A percentile compares a stretch with the other conserved stretches of the same genome.
Evolutionary conservation across 1,140 invertebrate species (phyloP).

Genomic region (Druon quercuslanigerum): DNA sequence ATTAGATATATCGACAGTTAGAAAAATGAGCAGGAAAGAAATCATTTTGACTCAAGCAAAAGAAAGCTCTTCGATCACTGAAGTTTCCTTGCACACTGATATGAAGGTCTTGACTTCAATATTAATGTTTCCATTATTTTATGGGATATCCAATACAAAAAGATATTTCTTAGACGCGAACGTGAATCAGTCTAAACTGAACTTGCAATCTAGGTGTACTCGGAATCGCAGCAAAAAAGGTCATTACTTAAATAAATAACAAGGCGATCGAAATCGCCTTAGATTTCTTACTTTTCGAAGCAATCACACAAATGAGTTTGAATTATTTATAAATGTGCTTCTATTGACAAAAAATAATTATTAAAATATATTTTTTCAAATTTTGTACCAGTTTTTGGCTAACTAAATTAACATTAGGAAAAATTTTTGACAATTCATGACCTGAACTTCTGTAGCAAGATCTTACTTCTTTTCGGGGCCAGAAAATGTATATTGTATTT

Average conservation of each 20-base stretch:
- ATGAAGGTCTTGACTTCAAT: constrained; percentile 30
- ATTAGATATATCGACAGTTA: constrained; percentile 36
- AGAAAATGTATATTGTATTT: no score
- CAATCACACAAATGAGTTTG: background rate
- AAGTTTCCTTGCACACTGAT: background rate
- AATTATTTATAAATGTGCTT: no score
- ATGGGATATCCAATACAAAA: background rate
- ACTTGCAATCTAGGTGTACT: background rate
- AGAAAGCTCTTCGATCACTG: background rate
- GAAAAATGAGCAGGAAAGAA: constrained; percentile 58
- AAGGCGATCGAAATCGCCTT: constrained; percentile 29
- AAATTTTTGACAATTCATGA: no score
- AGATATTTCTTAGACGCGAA: background rate
- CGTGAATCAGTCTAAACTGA: background rate
- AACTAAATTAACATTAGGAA: no score
- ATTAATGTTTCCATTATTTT: constrained; percentile 40
- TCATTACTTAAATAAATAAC: constrained; percentile 33
- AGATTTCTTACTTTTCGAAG: background rate
- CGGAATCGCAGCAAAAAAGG: constrained; percentile 27
- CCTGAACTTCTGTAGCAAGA: no score
- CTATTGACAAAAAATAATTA: no score
- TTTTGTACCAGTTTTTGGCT: no score
- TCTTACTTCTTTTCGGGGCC: no score
- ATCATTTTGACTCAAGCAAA: constrained; percentile 36
- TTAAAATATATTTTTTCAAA: no score